phyloP scores from a whole-genome alignment of 30 jellyfish, hydroid and myxozoan species.

The Catostylus mosaicus region DNA sequence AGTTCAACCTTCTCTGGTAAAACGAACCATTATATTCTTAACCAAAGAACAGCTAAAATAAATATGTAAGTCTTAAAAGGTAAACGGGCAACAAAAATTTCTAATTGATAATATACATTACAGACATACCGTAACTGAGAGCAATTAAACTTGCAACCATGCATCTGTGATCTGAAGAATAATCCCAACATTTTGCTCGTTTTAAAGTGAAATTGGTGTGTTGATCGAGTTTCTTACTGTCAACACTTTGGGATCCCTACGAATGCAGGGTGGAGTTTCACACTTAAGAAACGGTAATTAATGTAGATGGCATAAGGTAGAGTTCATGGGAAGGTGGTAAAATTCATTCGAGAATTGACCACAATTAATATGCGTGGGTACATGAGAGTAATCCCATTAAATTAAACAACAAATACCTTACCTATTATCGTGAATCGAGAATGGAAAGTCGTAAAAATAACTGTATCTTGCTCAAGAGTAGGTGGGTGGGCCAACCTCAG shows the following conservation, averaged over 20 bases:
- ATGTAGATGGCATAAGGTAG: neutral
- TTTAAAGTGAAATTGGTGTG: neutral
- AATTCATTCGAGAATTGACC: slow-evolving; percentile 16
- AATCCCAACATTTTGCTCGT: too few species aligned
- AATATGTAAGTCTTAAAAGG: too few species aligned
- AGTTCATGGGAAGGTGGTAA: slow-evolving; percentile 24
- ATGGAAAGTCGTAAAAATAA: neutral
- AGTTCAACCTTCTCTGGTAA: too few species aligned
- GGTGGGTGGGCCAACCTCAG: too few species aligned
- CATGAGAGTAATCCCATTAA: neutral
- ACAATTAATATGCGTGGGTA: neutral
- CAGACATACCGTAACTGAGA: too few species aligned
- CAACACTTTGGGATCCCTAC: neutral
- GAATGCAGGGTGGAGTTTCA: slow-evolving; percentile 10
- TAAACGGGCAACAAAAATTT: neutral
- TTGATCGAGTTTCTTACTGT: slow-evolving; percentile 9
- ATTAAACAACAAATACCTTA: neutral
- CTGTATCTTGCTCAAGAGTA: too few species aligned
- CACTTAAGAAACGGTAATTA: neutral
- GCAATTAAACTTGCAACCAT: too few species aligned
- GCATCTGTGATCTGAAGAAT: too few species aligned
- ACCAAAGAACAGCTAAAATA: too few species aligned
- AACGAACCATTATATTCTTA: too few species aligned
- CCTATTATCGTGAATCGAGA: neutral
- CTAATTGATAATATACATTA: too few species aligned